A percentile compares a stretch with the other conserved stretches of the same genome.
Conservation (phyloP, 2,888 invertebrate genomes). For the Lepidochitona cinerea region DNA sequence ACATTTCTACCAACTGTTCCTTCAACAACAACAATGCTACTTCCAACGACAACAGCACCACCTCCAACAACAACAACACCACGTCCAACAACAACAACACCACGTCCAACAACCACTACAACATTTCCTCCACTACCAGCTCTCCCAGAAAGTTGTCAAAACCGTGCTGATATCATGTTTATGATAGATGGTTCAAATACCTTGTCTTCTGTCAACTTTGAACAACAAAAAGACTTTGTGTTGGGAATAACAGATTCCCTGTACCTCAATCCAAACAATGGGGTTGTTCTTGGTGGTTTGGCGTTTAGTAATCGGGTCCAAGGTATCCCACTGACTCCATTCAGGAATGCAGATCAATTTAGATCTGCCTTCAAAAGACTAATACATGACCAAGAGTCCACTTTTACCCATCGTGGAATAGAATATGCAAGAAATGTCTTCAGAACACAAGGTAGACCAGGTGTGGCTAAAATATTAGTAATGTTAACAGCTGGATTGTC, state of each 20-base stretch:
- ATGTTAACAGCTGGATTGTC: not conserved
- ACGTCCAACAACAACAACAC: not conserved
- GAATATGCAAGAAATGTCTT: not conserved
- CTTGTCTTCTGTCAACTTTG: not conserved
- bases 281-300: not conserved
- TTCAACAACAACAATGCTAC: not conserved
- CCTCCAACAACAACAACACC: not conserved
- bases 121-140: not conserved
- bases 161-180: not conserved
- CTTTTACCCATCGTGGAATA: not conserved
- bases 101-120: not conserved
- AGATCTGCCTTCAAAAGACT: not conserved
- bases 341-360: not conserved
- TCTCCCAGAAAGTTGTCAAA: not conserved
- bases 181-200: not conserved
- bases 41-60: not conserved
- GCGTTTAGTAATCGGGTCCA: not conserved
- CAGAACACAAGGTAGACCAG: not conserved
- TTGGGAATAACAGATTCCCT: not conserved
- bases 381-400: not conserved
- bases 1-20: too few species aligned
- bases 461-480: not conserved
- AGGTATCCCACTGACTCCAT: not conserved
- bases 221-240: not conserved
- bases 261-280: not conserved